A percentile compares a stretch with the other conserved stretches of the same genome.
Evolutionary conservation across 2,888 invertebrate species (phyloP).

Genomic region (Brachylomia viminalis): DNA sequence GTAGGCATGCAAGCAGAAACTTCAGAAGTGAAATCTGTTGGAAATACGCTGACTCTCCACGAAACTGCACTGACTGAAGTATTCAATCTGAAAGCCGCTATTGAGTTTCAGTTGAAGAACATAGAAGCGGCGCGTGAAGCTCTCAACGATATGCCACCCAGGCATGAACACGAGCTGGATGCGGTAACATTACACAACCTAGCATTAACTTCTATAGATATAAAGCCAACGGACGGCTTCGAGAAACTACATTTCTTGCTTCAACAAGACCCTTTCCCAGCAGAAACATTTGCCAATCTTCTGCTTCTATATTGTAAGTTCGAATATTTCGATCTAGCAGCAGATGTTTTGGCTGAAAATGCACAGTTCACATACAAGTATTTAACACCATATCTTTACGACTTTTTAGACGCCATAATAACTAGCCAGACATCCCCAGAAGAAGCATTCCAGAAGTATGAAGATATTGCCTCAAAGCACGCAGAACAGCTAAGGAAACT

Average conservation of each 20-base stretch:
- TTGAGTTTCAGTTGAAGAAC: slow-evolving; percentile 96
- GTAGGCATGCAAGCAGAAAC: slow-evolving; percentile 99
- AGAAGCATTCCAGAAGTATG: slow-evolving; percentile 98
- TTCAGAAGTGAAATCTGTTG: slow-evolving; percentile 97
- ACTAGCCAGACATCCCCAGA: slow-evolving; percentile 99
- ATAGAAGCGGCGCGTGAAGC: slow-evolving; percentile 96
- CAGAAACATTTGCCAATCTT: slow-evolving; percentile 99
- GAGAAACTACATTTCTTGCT: slow-evolving; percentile 96
- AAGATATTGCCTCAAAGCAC: slow-evolving; percentile 97
- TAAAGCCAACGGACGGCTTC: slow-evolving; percentile 97
- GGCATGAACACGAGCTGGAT: slow-evolving; percentile 99
- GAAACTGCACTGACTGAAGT: slow-evolving; percentile 99
- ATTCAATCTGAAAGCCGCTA: slow-evolving; percentile 99
- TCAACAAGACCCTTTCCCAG: slow-evolving; percentile 98
- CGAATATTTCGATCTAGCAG: slow-evolving; percentile 99
- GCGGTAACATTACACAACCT: slow-evolving; percentile 99
- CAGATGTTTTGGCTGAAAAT: slow-evolving; percentile 99
- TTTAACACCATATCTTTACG: slow-evolving; percentile 97
- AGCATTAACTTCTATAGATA: slow-evolving; percentile 96
- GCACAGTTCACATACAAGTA: slow-evolving; percentile 99
- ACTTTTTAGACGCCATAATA: slow-evolving; percentile 98
- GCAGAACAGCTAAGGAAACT: slow-evolving; percentile 97
- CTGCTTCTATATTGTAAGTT: slow-evolving; percentile 98
- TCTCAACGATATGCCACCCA: slow-evolving; percentile 96
- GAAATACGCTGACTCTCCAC: slow-evolving; percentile 97